Conservation (phyloP, 2,797 vertebrate genomes). For the Tragelaphus oryx region DNA sequence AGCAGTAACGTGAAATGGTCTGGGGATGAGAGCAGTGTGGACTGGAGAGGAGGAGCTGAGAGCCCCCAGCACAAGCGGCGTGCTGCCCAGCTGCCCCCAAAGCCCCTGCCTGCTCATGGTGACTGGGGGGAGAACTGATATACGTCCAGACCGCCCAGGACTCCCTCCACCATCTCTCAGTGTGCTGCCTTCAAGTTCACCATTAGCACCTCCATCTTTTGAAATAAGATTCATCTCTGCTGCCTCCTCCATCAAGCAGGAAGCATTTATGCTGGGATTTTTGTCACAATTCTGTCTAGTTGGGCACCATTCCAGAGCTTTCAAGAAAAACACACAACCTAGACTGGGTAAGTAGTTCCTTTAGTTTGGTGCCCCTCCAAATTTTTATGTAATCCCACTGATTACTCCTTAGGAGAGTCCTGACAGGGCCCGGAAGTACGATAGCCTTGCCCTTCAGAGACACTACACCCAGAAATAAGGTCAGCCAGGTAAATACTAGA, state of each 20-base stretch:
- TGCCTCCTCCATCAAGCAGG: background rate
- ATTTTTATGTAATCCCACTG: background rate
- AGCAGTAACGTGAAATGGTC: background rate
- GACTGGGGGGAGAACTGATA: background rate
- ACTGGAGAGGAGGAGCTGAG: too few species aligned
- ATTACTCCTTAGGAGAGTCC: background rate
- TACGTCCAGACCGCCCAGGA: background rate
- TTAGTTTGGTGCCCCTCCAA: background rate
- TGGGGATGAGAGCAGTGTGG: background rate
- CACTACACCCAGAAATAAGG: background rate
- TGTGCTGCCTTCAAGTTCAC: background rate
- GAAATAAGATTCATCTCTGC: background rate
- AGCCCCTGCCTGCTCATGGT: background rate
- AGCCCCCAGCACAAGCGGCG: background rate
- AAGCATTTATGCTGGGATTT: background rate
- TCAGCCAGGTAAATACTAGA: background rate
- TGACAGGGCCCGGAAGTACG: background rate
- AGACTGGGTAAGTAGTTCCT: background rate
- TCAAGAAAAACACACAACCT: background rate
- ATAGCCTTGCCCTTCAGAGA: background rate
- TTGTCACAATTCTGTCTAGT: background rate
- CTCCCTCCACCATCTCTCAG: background rate
- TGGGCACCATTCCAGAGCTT: slow-evolving; percentile 27
- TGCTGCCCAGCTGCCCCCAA: background rate
- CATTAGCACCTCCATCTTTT: background rate